Percentiles rank a stretch among this genome's conserved stretches.
Evolutionary conservation across 2,113 vertebrate species (phyloP).

Genomic region (Cervus canadensis): DNA sequence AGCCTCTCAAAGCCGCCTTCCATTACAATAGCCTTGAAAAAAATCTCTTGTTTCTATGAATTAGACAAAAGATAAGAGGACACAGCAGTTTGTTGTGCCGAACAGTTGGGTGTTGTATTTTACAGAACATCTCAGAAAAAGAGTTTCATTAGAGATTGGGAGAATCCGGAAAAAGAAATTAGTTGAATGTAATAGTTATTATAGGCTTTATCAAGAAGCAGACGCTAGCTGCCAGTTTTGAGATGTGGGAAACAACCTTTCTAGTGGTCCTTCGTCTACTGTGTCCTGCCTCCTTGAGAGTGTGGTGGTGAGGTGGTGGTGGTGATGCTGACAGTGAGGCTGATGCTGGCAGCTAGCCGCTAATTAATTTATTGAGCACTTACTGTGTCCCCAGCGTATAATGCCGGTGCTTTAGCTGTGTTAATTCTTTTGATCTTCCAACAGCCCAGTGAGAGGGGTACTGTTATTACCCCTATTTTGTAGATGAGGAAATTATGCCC

Average conservation of each 20-base stretch:
- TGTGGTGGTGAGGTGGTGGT: background rate
- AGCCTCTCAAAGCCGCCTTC: constrained; percentile 34
- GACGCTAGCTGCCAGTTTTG: background rate
- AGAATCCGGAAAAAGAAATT: constrained; percentile 43
- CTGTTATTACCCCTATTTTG: background rate
- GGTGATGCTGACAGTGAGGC: background rate
- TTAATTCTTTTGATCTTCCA: background rate
- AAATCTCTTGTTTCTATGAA: background rate
- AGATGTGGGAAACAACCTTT: background rate
- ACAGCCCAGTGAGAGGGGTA: background rate
- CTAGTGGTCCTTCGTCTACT: background rate
- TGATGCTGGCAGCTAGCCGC: background rate
- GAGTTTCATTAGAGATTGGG: constrained; percentile 36
- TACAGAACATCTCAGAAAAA: constrained; percentile 12
- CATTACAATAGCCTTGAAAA: constrained; percentile 20
- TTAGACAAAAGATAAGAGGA: constrained; percentile 28
- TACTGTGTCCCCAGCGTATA: background rate
- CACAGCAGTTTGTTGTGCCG: background rate
- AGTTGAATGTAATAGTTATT: background rate
- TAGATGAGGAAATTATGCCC: background rate
- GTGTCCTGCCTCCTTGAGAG: background rate
- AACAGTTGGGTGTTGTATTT: constrained; percentile 36
- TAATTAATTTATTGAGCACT: background rate
- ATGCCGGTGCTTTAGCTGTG: background rate
- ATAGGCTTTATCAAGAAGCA: background rate